Percentiles rank a stretch among this genome's conserved stretches.
Conservation (phyloP, 2,113 vertebrate species). For the Xenopus laevis region DNA sequence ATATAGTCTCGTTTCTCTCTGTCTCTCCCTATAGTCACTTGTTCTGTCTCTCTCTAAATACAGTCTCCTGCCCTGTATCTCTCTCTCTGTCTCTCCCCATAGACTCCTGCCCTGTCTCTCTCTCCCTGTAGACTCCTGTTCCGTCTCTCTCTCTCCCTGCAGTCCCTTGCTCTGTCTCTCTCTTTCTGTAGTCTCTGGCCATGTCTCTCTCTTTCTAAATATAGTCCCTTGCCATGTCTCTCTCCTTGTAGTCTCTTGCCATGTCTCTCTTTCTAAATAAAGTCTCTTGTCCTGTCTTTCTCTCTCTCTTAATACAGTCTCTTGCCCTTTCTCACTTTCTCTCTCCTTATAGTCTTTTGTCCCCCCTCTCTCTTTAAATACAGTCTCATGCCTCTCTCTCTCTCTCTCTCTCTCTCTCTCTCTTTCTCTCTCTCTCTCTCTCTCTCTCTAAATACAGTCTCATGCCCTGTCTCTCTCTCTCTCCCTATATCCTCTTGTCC, state of each 20-base stretch:
- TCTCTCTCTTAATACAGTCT: neutral
- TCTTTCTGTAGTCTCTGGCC: neutral
- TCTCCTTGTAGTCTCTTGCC: too few relatives aligned
- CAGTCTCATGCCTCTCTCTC: neutral
- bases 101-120: too few relatives aligned
- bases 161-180: too few relatives aligned
- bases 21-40: neutral
- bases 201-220: neutral
- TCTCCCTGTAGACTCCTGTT: too few relatives aligned
- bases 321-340: neutral
- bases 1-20: neutral
- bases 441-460: neutral
- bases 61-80: neutral
- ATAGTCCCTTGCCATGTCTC: too few relatives aligned
- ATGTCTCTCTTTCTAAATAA: too few relatives aligned
- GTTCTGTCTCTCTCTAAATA: neutral
- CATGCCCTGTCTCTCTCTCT: neutral
- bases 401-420: too few relatives aligned
- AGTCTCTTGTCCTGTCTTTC: neutral
- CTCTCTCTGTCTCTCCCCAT: too few relatives aligned
- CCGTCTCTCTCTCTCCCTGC: too few relatives aligned
- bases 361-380: too few relatives aligned
- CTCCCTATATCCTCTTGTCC: neutral
- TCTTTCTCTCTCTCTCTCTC: neutral
- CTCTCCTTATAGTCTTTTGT: neutral